phyloP scores from a whole-genome alignment of 2,113 vertebrate species.

The Charina bottae region DNA sequence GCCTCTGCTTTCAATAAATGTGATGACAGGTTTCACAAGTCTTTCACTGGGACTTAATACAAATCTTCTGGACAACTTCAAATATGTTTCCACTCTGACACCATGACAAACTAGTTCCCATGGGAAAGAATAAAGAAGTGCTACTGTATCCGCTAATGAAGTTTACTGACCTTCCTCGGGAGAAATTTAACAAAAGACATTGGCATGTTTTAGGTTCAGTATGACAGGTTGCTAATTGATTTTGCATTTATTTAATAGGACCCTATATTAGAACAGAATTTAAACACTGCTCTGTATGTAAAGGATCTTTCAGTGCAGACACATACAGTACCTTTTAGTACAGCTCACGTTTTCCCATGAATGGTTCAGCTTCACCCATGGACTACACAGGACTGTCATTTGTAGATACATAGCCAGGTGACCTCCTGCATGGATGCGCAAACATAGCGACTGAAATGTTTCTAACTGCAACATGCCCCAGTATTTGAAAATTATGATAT shows the following conservation, averaged over 20 bases:
- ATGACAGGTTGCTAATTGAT: not conserved
- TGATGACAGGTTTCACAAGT: not conserved
- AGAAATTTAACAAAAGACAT: not conserved
- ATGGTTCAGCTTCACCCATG: not conserved
- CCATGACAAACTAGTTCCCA: not conserved
- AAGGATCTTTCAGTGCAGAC: not conserved
- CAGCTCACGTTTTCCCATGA: not conserved
- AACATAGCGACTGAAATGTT: not conserved
- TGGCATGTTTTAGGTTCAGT: not conserved
- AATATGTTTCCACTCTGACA: not conserved
- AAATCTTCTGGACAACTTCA: not conserved
- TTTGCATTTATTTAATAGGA: not conserved
- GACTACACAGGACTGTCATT: not conserved
- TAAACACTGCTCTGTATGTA: not conserved
- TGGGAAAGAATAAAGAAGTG: not conserved
- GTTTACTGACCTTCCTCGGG: not conserved
- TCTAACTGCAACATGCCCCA: not conserved
- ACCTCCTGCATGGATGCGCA: not conserved
- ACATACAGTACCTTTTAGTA: not conserved
- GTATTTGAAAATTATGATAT: not conserved
- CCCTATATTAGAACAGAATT: not conserved
- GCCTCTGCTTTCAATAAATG: not conserved
- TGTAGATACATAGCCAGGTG: not conserved
- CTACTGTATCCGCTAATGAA: not conserved
- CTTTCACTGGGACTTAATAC: not conserved